Evolutionary conservation across 2,888 invertebrate genomes (phyloP).

Genomic region (Agrilus biguttatus): DNA sequence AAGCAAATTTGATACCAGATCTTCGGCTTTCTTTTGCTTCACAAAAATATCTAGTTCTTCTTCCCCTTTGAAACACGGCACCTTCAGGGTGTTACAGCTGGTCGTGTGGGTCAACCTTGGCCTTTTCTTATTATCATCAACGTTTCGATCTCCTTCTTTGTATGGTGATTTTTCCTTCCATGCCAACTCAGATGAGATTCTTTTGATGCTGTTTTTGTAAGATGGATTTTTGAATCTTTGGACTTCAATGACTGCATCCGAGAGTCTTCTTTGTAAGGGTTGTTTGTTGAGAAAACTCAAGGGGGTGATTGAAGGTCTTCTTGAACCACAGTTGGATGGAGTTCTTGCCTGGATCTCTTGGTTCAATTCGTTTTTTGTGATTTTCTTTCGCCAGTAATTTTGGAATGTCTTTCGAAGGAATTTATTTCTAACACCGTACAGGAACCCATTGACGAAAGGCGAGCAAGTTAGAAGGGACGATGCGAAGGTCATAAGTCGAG

Average conservation of each 20-base stretch:
- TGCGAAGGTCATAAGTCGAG: constrained; percentile 42
- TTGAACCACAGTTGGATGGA: constrained; percentile 62
- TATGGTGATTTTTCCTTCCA: constrained; percentile 36
- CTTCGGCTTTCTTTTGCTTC: constrained; percentile 23
- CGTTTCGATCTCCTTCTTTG: constrained; percentile 21
- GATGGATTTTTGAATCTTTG: constrained; percentile 23
- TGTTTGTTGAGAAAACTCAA: constrained; percentile 37
- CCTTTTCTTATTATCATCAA: constrained; percentile 26
- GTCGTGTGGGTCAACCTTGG: constrained; percentile 41
- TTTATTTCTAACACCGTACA: constrained; percentile 65
- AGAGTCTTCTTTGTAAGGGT: constrained; percentile 38
- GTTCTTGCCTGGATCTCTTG: constrained; percentile 70
- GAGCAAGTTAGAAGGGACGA: constrained; percentile 54
- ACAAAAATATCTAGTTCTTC: constrained; percentile 19
- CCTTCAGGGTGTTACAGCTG: constrained; percentile 55
- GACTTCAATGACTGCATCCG: constrained; percentile 39
- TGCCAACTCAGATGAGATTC: constrained; percentile 35
- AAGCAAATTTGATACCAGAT: neutral
- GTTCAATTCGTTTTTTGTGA: constrained; percentile 64
- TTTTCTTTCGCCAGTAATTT: constrained; percentile 63
- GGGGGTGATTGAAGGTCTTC: constrained; percentile 54
- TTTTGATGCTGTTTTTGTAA: constrained; percentile 28
- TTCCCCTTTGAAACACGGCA: constrained; percentile 32
- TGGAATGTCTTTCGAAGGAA: constrained; percentile 55
- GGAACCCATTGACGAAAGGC: constrained; percentile 58